Base-by-base conservation (phyloP, 1,140 invertebrate species). In the Drosophila guanche region DNA sequence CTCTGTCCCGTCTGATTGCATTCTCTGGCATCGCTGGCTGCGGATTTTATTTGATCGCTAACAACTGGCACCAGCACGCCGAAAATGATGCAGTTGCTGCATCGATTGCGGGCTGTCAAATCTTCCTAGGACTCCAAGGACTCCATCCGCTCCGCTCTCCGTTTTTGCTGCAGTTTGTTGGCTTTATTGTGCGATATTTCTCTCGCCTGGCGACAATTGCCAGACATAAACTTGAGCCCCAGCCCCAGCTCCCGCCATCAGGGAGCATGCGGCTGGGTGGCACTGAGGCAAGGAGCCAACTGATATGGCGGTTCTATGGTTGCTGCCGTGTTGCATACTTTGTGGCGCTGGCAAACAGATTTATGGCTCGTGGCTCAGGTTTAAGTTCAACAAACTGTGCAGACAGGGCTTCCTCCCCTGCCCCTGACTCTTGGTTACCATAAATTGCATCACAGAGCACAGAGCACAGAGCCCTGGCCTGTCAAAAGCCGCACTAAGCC, bases 321-420 rank as follows among this genome's bases (percentile, higher is more conserved):
- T 70, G 76, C 65, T 29, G 50, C 65, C 53, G 61, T 76, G 73
- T 57, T 76, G 58, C 73, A 77, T 46, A 76, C 65, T 76, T 76
- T 76, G 74, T 76, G 47, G 73, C 48, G 12, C 57, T 54, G 42
- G 40, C 59, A 77, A 69, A 46, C 55, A 56, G 66, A 71, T 77
- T 77, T 77, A 77, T 77, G 45, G 75, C 42, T 16, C 14, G 4
- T 40, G 42, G 52, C 68, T 73, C 61, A 73, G 61, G 76, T 76
- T 80, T 80, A 80, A 80, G 77, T 57, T 80, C 71, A 80, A 76
- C 56, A 76, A 68, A 71, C 77, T 58, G 42, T 65, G 25, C 33
- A 20, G 16, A 37, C 10, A 37, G 33, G 33, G 33, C 10, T 37
- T 37, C 29, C 8, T 29, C 27, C 7, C 2, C 8, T 33, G 37